Evolutionary conservation across 2,113 vertebrate genomes (phyloP).

Genomic region (Bostrychus sinensis): DNA sequence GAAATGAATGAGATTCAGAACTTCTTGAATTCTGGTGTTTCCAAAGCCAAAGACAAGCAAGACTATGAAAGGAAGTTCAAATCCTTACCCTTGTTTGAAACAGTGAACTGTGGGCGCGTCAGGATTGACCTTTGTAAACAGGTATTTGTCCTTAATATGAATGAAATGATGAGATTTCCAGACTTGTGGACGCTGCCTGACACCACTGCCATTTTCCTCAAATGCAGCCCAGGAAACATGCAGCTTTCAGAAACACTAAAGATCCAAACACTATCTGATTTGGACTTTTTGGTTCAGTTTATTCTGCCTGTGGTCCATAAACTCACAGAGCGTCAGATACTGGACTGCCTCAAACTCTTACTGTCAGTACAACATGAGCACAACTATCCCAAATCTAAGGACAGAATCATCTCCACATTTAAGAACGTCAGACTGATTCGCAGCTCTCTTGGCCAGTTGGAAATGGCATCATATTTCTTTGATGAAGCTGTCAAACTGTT

Average conservation of each 20-base stretch:
- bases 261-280: conserved; percentile 52
- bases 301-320: conserved; percentile 59
- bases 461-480: conserved; percentile 77
- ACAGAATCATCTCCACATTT: conserved; percentile 53
- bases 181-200: conserved; percentile 48
- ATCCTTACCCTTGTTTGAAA: conserved; percentile 82
- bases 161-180: background rate
- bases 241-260: conserved; percentile 9
- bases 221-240: conserved; percentile 4
- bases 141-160: conserved; percentile 64
- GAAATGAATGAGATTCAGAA: conserved; percentile 52
- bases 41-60: conserved; percentile 7
- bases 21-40: conserved; percentile 56
- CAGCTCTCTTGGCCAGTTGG: conserved; percentile 54
- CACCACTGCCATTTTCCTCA: conserved; percentile 60
- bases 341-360: conserved; percentile 72
- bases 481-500: conserved; percentile 53
- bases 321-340: conserved; percentile 51
- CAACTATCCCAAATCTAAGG: fast-evolving
- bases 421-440: conserved; percentile 71
- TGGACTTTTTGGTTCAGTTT: conserved; percentile 70
- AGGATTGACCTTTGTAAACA: conserved; percentile 54
- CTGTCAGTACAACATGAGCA: background rate
- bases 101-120: conserved; percentile 55
- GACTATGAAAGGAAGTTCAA: conserved; percentile 59